A percentile compares a stretch with the other conserved stretches of the same genome.
phyloP scores from a whole-genome alignment of 2,797 vertebrate species.

The Amblyraja radiata region DNA sequence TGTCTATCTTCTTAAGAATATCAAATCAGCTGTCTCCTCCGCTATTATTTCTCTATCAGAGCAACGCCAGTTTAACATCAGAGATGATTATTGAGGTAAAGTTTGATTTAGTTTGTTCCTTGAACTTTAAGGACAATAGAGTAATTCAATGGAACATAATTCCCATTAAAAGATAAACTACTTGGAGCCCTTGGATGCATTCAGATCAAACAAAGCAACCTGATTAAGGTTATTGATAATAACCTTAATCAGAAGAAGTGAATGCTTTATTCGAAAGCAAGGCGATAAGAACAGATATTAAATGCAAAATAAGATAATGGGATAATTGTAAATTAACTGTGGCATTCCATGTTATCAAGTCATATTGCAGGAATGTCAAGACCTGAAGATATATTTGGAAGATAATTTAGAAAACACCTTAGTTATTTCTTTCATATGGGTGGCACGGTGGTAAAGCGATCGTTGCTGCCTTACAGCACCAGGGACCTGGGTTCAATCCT shows the following conservation, averaged over 20 bases:
- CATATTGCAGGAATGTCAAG: background rate
- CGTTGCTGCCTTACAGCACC: too few species aligned
- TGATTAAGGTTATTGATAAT: background rate
- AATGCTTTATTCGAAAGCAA: background rate
- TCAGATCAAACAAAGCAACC: conserved; percentile 12
- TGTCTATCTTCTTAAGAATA: background rate
- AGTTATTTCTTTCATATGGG: background rate
- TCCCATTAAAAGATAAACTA: conserved; percentile 26
- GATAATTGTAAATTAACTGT: background rate
- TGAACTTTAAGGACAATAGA: conserved; percentile 5
- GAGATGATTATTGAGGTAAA: background rate
- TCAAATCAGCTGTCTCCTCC: background rate
- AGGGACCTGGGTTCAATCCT: too few species aligned
- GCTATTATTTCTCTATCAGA: background rate
- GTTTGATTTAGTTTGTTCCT: background rate
- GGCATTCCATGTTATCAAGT: background rate
- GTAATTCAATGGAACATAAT: background rate
- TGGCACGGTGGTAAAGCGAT: too few species aligned
- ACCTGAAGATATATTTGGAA: background rate
- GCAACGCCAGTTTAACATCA: background rate
- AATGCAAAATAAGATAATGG: background rate
- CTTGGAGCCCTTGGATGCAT: background rate
- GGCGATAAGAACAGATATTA: background rate
- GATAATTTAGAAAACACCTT: background rate
- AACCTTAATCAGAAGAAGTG: background rate